These are phyloP conservation scores for Alosa sapidissima DNA, from an alignment of 2,797 vertebrate species.

Conservation along the genomic window DNA sequence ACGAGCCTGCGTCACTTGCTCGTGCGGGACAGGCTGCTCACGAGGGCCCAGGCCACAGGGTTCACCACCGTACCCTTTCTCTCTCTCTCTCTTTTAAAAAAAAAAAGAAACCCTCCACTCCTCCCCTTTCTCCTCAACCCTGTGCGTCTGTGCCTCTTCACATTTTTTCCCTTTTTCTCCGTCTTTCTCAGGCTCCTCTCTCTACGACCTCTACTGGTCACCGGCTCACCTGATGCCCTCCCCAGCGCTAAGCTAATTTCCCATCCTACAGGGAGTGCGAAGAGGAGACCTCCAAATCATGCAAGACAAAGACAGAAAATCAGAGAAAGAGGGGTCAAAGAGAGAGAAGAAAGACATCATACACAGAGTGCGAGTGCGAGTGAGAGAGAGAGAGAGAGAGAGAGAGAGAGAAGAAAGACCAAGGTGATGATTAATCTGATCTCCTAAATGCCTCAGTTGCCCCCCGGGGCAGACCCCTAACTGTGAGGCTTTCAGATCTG, in stretches of 20 bases:
- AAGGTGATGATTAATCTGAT: slow-evolving; percentile 55
- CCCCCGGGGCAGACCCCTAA: slow-evolving; percentile 45
- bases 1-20: slow-evolving; percentile 41
- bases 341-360: background rate
- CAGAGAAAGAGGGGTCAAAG: background rate
- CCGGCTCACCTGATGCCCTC: background rate
- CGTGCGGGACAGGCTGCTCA: slow-evolving; percentile 40
- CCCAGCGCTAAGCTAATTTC: background rate
- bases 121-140: background rate
- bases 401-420: slow-evolving; percentile 27
- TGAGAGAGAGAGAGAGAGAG: background rate
- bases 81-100: background rate
- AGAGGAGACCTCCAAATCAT: background rate
- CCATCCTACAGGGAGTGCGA: background rate
- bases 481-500: slow-evolving; percentile 48
- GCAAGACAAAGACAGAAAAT: background rate
- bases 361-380: background rate
- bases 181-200: background rate
- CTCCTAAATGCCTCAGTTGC: slow-evolving; percentile 48
- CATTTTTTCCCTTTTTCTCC: background rate
- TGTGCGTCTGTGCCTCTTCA: background rate
- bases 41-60: slow-evolving; percentile 23
- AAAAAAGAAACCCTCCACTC: background rate
- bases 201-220: background rate
- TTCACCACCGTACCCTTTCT: background rate